These are phyloP conservation scores for Trachemys scripta DNA, from an alignment of 2,113 vertebrate genomes.

Conservation along the genomic window DNA sequence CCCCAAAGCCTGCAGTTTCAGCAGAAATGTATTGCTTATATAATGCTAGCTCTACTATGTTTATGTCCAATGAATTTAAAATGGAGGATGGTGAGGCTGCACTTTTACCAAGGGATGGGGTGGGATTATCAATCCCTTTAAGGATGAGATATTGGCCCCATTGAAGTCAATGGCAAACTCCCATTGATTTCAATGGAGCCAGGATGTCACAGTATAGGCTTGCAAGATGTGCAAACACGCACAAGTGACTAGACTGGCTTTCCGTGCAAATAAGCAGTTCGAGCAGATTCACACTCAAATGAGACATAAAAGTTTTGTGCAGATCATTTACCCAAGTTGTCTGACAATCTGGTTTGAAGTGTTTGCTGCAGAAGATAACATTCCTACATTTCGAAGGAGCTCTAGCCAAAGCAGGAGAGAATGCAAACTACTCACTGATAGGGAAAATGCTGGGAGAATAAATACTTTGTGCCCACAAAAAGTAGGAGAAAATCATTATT, in stretches of 20 bases:
- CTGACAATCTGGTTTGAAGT: background rate
- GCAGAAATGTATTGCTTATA: too few relatives aligned
- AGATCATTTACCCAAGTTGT: background rate
- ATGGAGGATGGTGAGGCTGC: constrained; percentile 8
- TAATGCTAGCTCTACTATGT: too few relatives aligned
- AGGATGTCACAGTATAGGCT: background rate
- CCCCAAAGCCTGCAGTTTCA: too few relatives aligned
- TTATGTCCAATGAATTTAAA: constrained; percentile 2
- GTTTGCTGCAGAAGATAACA: background rate
- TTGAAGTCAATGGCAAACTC: constrained; percentile 56
- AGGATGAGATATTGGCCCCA: background rate
- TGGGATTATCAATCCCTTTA: background rate
- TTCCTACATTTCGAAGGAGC: background rate
- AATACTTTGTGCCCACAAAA: background rate
- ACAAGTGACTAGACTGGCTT: background rate
- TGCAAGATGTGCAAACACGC: background rate
- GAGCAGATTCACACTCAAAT: background rate
- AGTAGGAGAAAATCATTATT: background rate
- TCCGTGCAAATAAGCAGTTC: background rate
- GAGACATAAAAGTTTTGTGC: background rate
- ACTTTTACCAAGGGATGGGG: constrained; percentile 67
- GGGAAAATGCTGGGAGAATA: background rate
- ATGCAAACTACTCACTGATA: background rate
- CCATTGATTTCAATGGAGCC: constrained; percentile 1
- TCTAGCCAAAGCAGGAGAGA: background rate